phyloP scores from a whole-genome alignment of 2,113 vertebrate genomes.

The Albula goreensis region DNA sequence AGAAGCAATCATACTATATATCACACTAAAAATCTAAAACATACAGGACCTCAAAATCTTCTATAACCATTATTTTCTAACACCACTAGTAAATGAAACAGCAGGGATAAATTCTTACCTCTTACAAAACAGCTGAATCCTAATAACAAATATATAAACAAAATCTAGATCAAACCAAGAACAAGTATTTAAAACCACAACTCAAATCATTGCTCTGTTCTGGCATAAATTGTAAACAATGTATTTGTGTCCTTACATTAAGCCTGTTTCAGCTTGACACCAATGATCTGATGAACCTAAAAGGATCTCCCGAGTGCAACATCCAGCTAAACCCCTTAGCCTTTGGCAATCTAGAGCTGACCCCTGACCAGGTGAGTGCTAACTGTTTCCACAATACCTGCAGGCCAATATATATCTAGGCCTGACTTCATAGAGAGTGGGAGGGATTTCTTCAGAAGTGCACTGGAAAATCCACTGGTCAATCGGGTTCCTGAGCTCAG shows the following conservation, averaged over 20 bases:
- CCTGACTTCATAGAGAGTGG: too few relatives aligned
- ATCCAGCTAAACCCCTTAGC: background rate
- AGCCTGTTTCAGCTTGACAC: background rate
- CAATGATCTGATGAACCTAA: background rate
- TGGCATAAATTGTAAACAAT: background rate
- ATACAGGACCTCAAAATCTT: background rate
- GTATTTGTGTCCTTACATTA: background rate
- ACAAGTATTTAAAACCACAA: background rate
- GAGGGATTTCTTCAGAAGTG: too few relatives aligned
- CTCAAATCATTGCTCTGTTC: background rate
- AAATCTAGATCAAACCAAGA: background rate
- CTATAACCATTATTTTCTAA: background rate
- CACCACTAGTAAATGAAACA: too few relatives aligned
- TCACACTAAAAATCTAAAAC: background rate
- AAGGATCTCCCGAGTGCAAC: background rate
- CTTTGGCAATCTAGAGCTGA: background rate
- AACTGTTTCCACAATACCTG: too few relatives aligned
- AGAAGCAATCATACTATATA: too few relatives aligned
- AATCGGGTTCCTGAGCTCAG: too few relatives aligned
- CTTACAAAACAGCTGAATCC: background rate
- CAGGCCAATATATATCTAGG: too few relatives aligned
- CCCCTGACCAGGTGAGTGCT: too few relatives aligned
- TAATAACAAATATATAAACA: background rate
- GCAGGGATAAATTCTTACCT: background rate
- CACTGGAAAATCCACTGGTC: too few relatives aligned